Evolutionary conservation across 2,797 vertebrate genomes (phyloP).

Genomic region (Chloroceryle amazona): DNA sequence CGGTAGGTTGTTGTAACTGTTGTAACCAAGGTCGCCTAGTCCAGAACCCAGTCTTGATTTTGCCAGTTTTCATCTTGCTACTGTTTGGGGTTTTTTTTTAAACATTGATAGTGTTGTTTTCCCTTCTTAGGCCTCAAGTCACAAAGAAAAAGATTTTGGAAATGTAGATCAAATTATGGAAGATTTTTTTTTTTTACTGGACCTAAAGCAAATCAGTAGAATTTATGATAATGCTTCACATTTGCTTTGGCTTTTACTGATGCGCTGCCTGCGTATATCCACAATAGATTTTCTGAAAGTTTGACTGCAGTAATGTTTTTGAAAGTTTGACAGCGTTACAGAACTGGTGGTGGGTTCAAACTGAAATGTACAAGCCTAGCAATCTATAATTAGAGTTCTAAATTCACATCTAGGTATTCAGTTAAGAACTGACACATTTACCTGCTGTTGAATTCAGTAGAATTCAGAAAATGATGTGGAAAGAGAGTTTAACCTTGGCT

Average conservation of each 20-base stretch:
- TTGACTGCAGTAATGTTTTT: neutral
- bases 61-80: neutral
- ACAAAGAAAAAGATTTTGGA: neutral
- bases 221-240: neutral
- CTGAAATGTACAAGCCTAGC: neutral
- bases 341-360: neutral
- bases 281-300: neutral
- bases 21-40: neutral
- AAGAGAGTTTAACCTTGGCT: constrained; percentile 52
- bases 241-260: neutral
- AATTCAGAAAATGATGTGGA: neutral
- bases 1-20: neutral
- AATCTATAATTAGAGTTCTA: neutral
- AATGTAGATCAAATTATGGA: neutral
- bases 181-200: neutral
- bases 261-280: neutral
- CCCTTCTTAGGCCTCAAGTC: neutral
- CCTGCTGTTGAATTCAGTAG: neutral
- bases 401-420: neutral
- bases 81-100: neutral
- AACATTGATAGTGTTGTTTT: neutral
- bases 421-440: constrained; percentile 13
- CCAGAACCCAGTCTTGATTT: neutral
- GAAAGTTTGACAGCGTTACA: neutral
- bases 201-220: neutral